Evolutionary conservation across 2,113 vertebrate species (phyloP), one percentile per base, ranked within the genome.

Genomic region (Microtus richardsoni): DNA sequence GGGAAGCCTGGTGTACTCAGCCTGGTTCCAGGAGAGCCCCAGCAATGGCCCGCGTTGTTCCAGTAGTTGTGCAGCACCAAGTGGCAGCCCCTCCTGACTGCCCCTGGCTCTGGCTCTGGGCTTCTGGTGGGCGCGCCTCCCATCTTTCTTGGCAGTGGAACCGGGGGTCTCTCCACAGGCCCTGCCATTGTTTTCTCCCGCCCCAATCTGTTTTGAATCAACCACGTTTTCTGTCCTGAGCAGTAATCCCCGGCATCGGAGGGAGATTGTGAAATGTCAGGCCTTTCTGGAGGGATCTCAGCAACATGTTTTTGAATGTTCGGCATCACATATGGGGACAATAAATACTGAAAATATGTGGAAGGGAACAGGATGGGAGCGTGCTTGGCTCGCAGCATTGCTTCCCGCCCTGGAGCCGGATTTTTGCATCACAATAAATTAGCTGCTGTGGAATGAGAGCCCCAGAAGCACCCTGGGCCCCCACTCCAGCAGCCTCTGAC

Each of bases 211-310:
- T 97, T 98, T 98, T 97, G 95, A 98, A 98, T 98, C 96, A 97
- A 96, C 97, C 97, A 97, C 95, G 28, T 97, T 97, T 97, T 97
- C 97, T 94, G 95, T 97, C 96, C 95, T 93, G 91, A 95, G 84
- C 96, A 96, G 97, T 97, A 96, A 98, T 97, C 97, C 96, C 93
- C 74, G 0, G 97, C 97, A 96, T 97, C 95, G 97, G 97, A 97
- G 95, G 97, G 97, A 96, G 95, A 97, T 98, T 98, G 97, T 97
- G 97, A 98, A 98, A 98, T 97, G 97, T 97, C 97, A 97, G 93
- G 92, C 96, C 97, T 98, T 97, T 97, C 97, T 98, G 97, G 97
- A 98, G 97, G 97, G 96, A 97, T 96, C 96, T 97, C 97, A 95
- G 97, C 97, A 98, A 96, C 97, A 97, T 98, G 97, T 97, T 97